phyloP scores from a whole-genome alignment of 2,888 invertebrate genomes.

The Tenthredo scrophulariae region DNA sequence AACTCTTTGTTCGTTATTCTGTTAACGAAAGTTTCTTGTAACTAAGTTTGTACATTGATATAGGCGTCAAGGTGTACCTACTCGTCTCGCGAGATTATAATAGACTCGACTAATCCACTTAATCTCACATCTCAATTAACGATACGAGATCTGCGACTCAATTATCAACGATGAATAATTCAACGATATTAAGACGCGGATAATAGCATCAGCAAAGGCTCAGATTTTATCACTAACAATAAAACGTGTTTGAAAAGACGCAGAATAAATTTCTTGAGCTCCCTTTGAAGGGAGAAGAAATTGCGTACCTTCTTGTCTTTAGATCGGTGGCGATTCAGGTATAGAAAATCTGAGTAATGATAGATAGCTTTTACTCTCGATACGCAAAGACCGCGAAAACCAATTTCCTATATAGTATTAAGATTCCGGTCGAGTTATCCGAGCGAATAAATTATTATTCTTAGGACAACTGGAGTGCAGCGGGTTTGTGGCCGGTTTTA shows the following conservation, averaged over 20 bases:
- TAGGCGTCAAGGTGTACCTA: too few relatives aligned
- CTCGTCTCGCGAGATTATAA: background rate
- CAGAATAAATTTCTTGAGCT: too few relatives aligned
- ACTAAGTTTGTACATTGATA: background rate
- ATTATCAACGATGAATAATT: background rate
- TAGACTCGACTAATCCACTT: background rate
- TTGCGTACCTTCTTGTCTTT: background rate
- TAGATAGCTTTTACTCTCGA: conserved; percentile 3
- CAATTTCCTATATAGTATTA: conserved; percentile 58
- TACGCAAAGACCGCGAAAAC: background rate
- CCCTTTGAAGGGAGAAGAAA: too few relatives aligned
- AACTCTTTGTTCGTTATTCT: conserved; percentile 41
- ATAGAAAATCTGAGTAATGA: background rate
- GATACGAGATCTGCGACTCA: background rate
- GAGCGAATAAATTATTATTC: conserved; percentile 58
- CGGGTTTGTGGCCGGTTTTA: conserved; percentile 61
- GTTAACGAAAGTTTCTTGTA: background rate
- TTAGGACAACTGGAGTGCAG: conserved; percentile 62
- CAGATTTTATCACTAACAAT: background rate
- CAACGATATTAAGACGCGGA: background rate
- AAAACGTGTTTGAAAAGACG: background rate
- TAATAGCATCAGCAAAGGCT: background rate
- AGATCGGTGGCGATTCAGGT: background rate
- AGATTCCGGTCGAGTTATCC: background rate
- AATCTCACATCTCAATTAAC: conserved; percentile 8